Evolutionary conservation across 1,140 invertebrate genomes (phyloP).

Genomic region (Spodoptera frugiperda): DNA sequence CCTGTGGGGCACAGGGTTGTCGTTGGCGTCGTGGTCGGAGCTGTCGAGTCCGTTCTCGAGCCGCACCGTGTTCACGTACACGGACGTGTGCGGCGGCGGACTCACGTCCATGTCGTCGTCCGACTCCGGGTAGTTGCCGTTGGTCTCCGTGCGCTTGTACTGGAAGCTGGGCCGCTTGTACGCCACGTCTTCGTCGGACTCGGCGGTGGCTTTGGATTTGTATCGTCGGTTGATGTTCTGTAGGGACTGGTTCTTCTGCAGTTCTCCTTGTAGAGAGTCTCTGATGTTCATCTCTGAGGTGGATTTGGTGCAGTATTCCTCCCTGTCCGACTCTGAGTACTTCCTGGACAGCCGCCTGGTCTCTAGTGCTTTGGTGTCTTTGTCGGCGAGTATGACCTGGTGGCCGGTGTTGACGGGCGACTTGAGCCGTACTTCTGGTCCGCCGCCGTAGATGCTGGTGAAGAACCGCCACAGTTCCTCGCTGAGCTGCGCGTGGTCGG

Average conservation of each 20-base stretch:
- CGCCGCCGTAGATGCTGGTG: slow-evolving; percentile 93
- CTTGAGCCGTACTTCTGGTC: slow-evolving; percentile 90
- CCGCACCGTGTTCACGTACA: slow-evolving; percentile 58
- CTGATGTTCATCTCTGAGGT: slow-evolving; percentile 74
- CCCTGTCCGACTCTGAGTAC: slow-evolving; percentile 76
- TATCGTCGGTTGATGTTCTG: slow-evolving; percentile 76
- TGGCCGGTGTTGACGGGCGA: slow-evolving; percentile 57
- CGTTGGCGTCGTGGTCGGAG: slow-evolving; percentile 75
- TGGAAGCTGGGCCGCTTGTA: slow-evolving; percentile 61
- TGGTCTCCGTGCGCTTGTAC: slow-evolving; percentile 71
- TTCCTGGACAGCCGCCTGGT: slow-evolving; percentile 59
- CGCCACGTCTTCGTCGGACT: slow-evolving; percentile 75
- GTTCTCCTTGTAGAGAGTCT: slow-evolving; percentile 60
- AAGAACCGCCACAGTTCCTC: slow-evolving; percentile 95
- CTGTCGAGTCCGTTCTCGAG: slow-evolving; percentile 76
- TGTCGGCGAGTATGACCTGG: slow-evolving; percentile 8
- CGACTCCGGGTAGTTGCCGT: slow-evolving; percentile 74
- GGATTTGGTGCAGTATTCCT: slow-evolving; percentile 77
- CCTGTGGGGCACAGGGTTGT: slow-evolving; percentile 59
- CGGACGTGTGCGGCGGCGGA: slow-evolving; percentile 48
- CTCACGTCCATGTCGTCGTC: slow-evolving; percentile 70
- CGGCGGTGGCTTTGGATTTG: slow-evolving; percentile 58
- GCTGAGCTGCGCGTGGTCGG: slow-evolving; percentile 94
- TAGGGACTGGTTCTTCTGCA: slow-evolving; percentile 81
- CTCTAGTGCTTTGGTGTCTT: slow-evolving; percentile 42